Percentiles rank a stretch among this genome's conserved stretches.
Evolutionary conservation across 2,888 invertebrate species (phyloP).

Genomic region (Cheilosia scutellata): DNA sequence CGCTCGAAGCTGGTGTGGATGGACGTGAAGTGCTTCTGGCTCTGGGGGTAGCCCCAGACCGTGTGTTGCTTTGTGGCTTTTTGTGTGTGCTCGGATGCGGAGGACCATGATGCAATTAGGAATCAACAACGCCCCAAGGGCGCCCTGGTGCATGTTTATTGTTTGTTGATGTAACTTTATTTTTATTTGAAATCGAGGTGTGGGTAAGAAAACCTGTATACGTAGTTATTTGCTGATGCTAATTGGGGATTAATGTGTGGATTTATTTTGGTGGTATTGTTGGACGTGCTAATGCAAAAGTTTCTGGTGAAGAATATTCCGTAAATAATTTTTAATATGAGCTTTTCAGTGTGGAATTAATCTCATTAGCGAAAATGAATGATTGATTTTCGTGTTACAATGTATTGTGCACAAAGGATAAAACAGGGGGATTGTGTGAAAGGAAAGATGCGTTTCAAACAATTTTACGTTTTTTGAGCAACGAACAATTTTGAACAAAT

Average conservation of each 20-base stretch:
- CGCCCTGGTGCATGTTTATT: conserved; percentile 67
- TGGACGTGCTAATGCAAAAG: neutral
- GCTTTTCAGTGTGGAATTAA: neutral
- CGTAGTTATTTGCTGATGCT: conserved; percentile 33
- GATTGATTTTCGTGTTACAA: too few relatives aligned
- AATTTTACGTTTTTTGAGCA: too few relatives aligned
- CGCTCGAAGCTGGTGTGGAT: neutral
- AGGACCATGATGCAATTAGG: conserved; percentile 65
- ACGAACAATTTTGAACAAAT: too few relatives aligned
- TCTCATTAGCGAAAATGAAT: neutral
- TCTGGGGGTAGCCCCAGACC: conserved; percentile 19
- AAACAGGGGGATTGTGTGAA: too few relatives aligned
- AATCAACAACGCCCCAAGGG: conserved; percentile 56
- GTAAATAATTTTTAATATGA: conserved; percentile 19
- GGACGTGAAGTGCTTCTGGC: conserved; percentile 25
- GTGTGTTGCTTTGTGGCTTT: conserved; percentile 9
- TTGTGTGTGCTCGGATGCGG: conserved; percentile 7
- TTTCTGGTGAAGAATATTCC: neutral
- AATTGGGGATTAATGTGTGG: conserved; percentile 44
- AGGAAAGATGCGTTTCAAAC: too few relatives aligned
- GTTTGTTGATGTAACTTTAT: conserved; percentile 64
- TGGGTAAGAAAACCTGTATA: conserved; percentile 32
- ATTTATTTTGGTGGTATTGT: neutral
- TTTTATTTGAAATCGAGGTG: conserved; percentile 44
- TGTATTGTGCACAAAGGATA: too few relatives aligned